phyloP scores from a whole-genome alignment of 53 echinoderm and acorn worm genomes.

The Henricia sp. region DNA sequence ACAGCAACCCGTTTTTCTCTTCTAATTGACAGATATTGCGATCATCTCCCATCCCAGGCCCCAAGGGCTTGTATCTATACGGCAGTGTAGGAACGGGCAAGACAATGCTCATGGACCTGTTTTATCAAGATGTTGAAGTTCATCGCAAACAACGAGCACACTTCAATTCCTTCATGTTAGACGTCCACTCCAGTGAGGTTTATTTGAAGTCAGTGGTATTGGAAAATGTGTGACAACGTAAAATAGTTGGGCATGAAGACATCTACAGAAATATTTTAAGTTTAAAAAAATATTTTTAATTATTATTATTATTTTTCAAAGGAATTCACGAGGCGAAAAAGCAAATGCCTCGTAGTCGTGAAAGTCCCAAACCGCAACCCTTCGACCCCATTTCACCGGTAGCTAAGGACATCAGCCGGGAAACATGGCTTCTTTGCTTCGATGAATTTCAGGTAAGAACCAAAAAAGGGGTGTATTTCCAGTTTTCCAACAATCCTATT shows the following conservation, averaged over 20 bases:
- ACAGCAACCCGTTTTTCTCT: no score
- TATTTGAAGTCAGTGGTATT: no score
- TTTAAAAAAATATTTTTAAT: no score
- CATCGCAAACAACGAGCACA: conserved; percentile 84
- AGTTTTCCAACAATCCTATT: no score
- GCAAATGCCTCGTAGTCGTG: conserved; percentile 69
- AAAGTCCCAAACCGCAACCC: conserved; percentile 71
- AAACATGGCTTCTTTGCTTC: conserved; percentile 93
- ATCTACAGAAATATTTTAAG: no score
- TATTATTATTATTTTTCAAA: no score
- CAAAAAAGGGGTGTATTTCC: no score
- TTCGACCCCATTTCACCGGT: conserved; percentile 71
- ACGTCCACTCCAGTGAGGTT: conserved; percentile 94
- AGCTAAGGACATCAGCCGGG: conserved; percentile 76
- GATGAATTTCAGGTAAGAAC: conserved; percentile 95
- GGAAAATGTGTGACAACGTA: no score
- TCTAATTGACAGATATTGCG: no score
- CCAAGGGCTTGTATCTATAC: conserved; percentile 85
- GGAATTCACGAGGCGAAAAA: conserved; percentile 97
- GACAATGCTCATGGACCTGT: conserved; percentile 98
- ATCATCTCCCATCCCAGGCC: conserved; percentile 64
- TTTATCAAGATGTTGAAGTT: conserved; percentile 79
- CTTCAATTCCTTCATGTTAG: conserved; percentile 99
- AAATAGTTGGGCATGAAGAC: no score
- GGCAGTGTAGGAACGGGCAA: conserved; percentile 98